Percentiles rank a stretch among this genome's conserved stretches.
Evolutionary conservation across 2,797 vertebrate species (phyloP).

Genomic region (Scyliorhinus canicula): DNA sequence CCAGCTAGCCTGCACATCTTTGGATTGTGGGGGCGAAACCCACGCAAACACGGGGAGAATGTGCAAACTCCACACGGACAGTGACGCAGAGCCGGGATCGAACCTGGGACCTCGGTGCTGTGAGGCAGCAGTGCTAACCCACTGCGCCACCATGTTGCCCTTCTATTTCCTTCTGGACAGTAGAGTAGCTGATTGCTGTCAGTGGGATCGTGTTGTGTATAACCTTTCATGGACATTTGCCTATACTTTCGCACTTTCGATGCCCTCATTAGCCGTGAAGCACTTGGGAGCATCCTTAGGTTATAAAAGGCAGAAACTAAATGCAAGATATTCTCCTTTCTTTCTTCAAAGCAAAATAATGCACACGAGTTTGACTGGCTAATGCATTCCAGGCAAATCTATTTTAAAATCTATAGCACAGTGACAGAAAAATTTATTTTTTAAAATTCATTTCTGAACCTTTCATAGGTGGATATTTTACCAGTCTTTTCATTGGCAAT

Average conservation of each 20-base stretch:
- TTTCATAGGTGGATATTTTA: not conserved
- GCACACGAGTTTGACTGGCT: not conserved
- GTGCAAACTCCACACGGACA: too few species aligned
- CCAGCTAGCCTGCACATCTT: too few species aligned
- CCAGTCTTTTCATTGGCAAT: not conserved
- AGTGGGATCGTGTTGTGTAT: not conserved
- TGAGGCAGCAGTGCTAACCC: too few species aligned
- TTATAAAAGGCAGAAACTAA: not conserved
- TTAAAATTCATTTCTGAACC: not conserved
- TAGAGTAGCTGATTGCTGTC: not conserved
- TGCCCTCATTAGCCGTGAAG: not conserved
- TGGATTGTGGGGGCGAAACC: too few species aligned
- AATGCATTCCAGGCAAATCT: not conserved
- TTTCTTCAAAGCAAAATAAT: not conserved
- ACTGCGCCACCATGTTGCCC: too few species aligned
- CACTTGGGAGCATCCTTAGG: not conserved
- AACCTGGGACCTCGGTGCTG: too few species aligned
- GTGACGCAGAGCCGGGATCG: too few species aligned
- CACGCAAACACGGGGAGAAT: too few species aligned
- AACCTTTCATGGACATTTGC: too few species aligned
- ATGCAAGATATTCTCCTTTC: not conserved
- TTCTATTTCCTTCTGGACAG: not conserved
- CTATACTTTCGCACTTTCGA: too few species aligned
- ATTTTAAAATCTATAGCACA: not conserved
- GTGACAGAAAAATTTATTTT: not conserved